A percentile compares a stretch with the other conserved stretches of the same genome.
phyloP scores from a whole-genome alignment of 2,797 vertebrate species.

The Apogon talboti region DNA sequence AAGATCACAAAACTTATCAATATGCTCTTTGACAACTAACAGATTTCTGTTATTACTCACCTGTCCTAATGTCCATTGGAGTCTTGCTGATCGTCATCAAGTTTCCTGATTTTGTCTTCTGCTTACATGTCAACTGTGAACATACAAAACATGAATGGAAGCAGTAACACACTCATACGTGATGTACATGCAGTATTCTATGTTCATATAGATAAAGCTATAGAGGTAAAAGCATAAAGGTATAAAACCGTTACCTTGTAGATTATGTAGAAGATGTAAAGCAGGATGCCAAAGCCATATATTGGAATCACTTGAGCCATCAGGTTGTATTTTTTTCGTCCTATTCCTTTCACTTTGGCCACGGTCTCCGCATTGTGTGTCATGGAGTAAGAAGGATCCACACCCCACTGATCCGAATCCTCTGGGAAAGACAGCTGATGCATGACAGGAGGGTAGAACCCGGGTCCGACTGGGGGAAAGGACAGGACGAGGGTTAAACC shows the following conservation, averaged over 20 bases:
- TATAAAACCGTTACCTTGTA: constrained; percentile 86
- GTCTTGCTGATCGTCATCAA: constrained; percentile 60
- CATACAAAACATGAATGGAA: constrained; percentile 25
- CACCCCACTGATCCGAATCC: constrained; percentile 70
- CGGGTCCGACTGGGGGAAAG: constrained; percentile 84
- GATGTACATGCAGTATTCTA: neutral
- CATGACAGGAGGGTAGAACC: constrained; percentile 85
- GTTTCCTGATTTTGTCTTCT: constrained; percentile 76
- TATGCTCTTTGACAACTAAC: too few relatives aligned
- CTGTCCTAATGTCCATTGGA: constrained; percentile 78
- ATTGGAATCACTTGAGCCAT: constrained; percentile 94
- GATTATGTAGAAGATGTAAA: constrained; percentile 95
- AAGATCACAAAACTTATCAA: too few relatives aligned
- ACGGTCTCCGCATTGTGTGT: constrained; percentile 86
- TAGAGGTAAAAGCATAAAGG: too few relatives aligned
- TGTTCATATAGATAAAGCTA: neutral
- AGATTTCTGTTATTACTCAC: constrained; percentile 78
- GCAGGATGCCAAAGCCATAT: constrained; percentile 95
- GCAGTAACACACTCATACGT: neutral
- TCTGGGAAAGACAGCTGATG: constrained; percentile 76
- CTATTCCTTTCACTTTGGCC: constrained; percentile 83
- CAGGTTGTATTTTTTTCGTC: constrained; percentile 85
- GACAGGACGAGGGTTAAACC: neutral
- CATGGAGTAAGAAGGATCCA: constrained; percentile 77
- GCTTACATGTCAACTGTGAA: constrained; percentile 88